These are phyloP conservation scores for Microcebus jonahi DNA, from an alignment of 2,113 vertebrate species.

Conservation along the genomic window DNA sequence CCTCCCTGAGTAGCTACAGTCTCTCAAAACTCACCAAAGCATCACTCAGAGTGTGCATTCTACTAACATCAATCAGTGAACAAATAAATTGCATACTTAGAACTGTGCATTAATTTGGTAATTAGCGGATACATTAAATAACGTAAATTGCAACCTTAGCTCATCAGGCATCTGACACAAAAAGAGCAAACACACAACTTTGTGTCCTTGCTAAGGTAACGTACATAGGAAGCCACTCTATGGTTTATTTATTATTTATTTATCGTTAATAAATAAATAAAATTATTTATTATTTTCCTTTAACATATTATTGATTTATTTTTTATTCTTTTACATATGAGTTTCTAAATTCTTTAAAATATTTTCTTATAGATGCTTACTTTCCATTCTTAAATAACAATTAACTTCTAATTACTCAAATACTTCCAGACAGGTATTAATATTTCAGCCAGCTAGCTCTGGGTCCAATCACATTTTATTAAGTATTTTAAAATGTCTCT, in stretches of 20 bases:
- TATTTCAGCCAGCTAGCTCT: background rate
- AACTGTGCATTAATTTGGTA: background rate
- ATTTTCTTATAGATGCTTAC: background rate
- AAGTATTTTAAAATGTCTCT: background rate
- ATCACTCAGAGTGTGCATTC: rapidly evolving
- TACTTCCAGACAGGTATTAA: background rate
- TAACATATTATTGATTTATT: rapidly evolving
- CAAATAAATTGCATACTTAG: rapidly evolving
- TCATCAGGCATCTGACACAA: background rate
- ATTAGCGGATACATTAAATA: rapidly evolving
- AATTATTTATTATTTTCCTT: rapidly evolving
- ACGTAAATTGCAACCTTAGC: rapidly evolving
- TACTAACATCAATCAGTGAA: rapidly evolving
- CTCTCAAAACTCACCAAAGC: rapidly evolving
- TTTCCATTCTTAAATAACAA: background rate
- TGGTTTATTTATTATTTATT: too few relatives aligned
- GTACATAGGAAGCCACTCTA: rapidly evolving
- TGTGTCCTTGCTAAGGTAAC: rapidly evolving
- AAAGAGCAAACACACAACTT: background rate
- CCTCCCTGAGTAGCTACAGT: rapidly evolving
- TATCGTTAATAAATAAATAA: too few relatives aligned
- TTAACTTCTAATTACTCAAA: rapidly evolving
- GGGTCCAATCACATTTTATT: background rate
- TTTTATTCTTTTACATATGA: background rate
- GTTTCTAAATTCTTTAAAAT: background rate